A percentile compares a stretch with the other conserved stretches of the same genome.
Conservation (phyloP, 2,888 invertebrate species). For the Cataglyphis cursor region DNA sequence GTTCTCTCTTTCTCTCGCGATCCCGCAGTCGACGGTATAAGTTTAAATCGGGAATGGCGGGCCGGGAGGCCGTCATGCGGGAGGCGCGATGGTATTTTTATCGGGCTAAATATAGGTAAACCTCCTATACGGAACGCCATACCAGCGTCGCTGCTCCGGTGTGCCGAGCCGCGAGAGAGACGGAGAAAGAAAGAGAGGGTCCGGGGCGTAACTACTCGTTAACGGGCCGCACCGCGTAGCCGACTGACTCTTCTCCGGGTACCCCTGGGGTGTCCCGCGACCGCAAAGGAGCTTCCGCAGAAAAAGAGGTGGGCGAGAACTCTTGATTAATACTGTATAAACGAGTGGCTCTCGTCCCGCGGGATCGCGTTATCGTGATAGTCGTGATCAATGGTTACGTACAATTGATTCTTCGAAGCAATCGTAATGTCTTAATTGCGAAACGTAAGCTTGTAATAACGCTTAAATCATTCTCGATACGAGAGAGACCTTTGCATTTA, state of each 20-base stretch:
- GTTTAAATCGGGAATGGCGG: slow-evolving; percentile 85
- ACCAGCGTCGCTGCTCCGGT: slow-evolving; percentile 71
- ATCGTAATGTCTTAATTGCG: slow-evolving; percentile 3
- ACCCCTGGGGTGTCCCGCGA: slow-evolving; percentile 74
- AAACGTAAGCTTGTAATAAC: not conserved
- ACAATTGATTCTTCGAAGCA: slow-evolving; percentile 15
- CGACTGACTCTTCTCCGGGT: slow-evolving; percentile 63
- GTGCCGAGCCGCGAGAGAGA: slow-evolving; percentile 47
- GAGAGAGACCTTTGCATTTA: slow-evolving; percentile 10
- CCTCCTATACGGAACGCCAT: slow-evolving; percentile 84
- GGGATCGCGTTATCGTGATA: not conserved
- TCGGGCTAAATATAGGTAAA: slow-evolving; percentile 86
- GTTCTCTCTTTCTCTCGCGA: slow-evolving; percentile 42
- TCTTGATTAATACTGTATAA: slow-evolving; percentile 70
- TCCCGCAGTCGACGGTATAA: slow-evolving; percentile 65
- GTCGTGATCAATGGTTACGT: slow-evolving; percentile 14
- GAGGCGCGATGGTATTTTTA: slow-evolving; percentile 86
- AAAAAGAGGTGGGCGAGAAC: slow-evolving; percentile 63
- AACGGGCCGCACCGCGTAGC: slow-evolving; percentile 71
- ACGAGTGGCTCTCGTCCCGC: slow-evolving; percentile 29
- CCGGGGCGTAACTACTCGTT: slow-evolving; percentile 78
- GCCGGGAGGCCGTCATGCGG: slow-evolving; percentile 86
- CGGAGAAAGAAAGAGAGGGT: slow-evolving; percentile 48
- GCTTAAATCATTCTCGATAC: slow-evolving; percentile 15
- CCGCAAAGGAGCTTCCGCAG: slow-evolving; percentile 79